Evolutionary conservation across 2,888 invertebrate species (phyloP), one percentile per base, ranked within the genome.

Genomic region (Ichneumoninae sp.): DNA sequence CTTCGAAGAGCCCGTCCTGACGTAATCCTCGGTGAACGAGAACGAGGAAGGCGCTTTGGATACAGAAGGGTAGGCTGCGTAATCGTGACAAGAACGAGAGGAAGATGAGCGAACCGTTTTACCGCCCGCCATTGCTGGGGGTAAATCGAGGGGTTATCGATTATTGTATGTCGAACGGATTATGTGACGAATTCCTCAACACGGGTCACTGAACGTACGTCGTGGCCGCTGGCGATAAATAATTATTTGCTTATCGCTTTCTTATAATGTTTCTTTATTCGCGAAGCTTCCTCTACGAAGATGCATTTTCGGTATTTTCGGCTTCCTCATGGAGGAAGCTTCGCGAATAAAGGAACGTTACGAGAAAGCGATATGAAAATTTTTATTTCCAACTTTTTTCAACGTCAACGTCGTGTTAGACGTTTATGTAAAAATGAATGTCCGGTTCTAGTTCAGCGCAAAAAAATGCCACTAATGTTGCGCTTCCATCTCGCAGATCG

Each of bases 11-110:
- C 52, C 69, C 68, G 66, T 68, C 62, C 44, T 75, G 86, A 84
- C 81, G 78, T 86, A 86, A 86, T 85, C 80, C 76, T 69, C 69
- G 65, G 6, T 54, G 68, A 13, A 66, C 30, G 65, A 52, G 26
- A 36, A 69, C 72, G 26, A 30, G 36, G 54, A 47, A 62, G 44
- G 33, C 47, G 33, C 30, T 62, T 33, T 33, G 47, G 44, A 47
- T 62, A 30, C n/a, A n/a, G 60, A 75, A 75, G 62, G 62, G 74
- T 65, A 62, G 4, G 47, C 40, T 47, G 77, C 30, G 62, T 60
- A 52, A 52, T 70, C n/a, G 69, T 26, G 47, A 44, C 62, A 40
- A 60, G 69, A 68, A 44, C 44, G 68, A 76, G 16, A 36, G 30
- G 44, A 36, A 33, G 19, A 57, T 26, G 13, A 68, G 19, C 22